Evolutionary conservation across 2,888 invertebrate genomes (phyloP), one percentile per base, ranked within the genome.

Genomic region (Trachelus stipa): DNA sequence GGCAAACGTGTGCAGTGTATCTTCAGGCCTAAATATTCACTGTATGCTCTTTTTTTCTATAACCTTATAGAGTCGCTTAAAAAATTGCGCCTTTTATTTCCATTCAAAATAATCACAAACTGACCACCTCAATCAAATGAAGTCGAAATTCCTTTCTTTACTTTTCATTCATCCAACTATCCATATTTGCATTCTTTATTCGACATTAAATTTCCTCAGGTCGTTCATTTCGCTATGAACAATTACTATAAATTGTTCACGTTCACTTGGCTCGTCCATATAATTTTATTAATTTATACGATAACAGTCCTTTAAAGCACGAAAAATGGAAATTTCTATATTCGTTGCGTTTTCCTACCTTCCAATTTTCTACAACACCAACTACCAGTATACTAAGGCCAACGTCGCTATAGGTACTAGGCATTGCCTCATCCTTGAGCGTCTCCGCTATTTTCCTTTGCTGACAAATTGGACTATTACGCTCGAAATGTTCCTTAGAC

Each of bases 391-490:
- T 23, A 56, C 56, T 56, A 6, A 23, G 56, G 56, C 23, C 56
- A 56, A 56, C 56, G 1, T 56, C 56, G 2, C 56, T 56, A 56
- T 56, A 56, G 56, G 23, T 34, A 68, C 11, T 34, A 35, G 31
- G 79, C 81, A 79, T 81, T 77, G 69, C 80, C 76, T 75, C 76
- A 79, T 76, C 81, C 82, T 82, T 79, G 75, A 81, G 80, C 79
- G 80, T 79, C 84, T 85, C 82, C 81, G 81, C 83, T 85, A 87
- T 89, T 88, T 90, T 88, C 85, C 86, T 88, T 89, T 89, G 84
- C 86, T 82, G 81, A 77, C 84, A 88, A 89, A 90, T 90, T 89
- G 88, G 88, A 88, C 88, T 88, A 88, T 90, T 87, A 87, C 88
- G 82, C 77, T 80, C 78, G 82, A 79, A 82, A 82, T 77, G 76